Base-by-base conservation (phyloP, 2,888 invertebrate species). In the Digitonthophagus gazella region DNA sequence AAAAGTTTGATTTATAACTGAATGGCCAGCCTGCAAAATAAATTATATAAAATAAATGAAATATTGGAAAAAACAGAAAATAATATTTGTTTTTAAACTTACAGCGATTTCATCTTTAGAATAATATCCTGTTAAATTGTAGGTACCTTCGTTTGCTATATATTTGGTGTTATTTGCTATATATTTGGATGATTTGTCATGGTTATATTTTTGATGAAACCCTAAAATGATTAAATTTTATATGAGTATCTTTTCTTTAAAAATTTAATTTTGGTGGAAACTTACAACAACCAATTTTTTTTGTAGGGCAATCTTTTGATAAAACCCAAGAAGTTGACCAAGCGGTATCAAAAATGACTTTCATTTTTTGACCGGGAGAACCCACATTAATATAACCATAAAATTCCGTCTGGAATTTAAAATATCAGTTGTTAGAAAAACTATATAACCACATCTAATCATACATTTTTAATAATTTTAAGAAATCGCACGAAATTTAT, bases 131-230 rank as follows among this genome's bases (percentile, higher is more conserved):
- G 84, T 84, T 72, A 91, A 83, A 73, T 86, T 87, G 61, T 88
- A 87, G 63, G 83, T 84, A 61, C 87, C 88, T 75, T 87, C 86
- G 69, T 84, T 81, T 69, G 87, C 85, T 19, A 81, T 81, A 78
- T 88, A 88, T 0, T 80, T 76, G 8, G 86, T 86, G 20, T 90
- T 90, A 81, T 91, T 89, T 64, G 82, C 81, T 72, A 83, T 81
- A 80, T 90, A 91, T 5, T 88, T 87, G n/a, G 86, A 86, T 0
- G 91, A 92, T 72, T 85, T 85, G 0, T 81, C 80, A 70, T 88
- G 86, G 79, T 92, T 88, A 80, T 92, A 92, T 77, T 87, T 89
- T 73, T 87, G 86, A 78, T 91, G 91, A 14, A 89, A 80, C 79
- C 85, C 91, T 91, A 73, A 77, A 75, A 16, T 67, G 8, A 56